These are phyloP conservation scores for Scolopax bukidnonensis DNA, from an alignment of 2,797 vertebrate species.

Conservation along the genomic window DNA sequence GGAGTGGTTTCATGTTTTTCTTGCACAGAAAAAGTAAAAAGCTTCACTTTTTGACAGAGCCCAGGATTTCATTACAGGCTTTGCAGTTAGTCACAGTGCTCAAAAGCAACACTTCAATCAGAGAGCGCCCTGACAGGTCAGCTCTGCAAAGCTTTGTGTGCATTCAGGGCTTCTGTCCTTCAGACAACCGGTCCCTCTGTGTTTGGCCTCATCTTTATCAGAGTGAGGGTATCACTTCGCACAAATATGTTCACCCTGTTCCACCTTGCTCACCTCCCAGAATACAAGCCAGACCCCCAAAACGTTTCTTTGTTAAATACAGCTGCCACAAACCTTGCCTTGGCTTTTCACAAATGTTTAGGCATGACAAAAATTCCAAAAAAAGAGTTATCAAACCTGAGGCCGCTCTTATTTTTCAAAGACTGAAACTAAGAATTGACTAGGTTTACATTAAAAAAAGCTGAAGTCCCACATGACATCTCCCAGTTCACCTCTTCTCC, in stretches of 20 bases:
- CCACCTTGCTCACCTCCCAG: background rate
- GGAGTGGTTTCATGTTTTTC: background rate
- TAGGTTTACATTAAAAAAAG: background rate
- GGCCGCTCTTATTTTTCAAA: background rate
- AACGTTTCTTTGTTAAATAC: background rate
- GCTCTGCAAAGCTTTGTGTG: background rate
- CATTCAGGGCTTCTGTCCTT: background rate
- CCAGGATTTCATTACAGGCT: background rate
- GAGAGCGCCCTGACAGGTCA: background rate
- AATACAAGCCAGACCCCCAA: background rate
- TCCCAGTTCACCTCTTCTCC: background rate
- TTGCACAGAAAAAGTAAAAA: background rate
- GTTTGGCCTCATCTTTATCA: background rate
- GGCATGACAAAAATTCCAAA: background rate
- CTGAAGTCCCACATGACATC: background rate
- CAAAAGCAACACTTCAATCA: background rate
- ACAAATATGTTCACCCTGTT: background rate
- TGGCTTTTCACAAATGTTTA: background rate
- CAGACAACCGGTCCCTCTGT: background rate
- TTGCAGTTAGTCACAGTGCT: background rate
- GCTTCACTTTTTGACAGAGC: background rate
- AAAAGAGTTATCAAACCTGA: background rate
- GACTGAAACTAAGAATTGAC: background rate
- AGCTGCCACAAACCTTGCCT: background rate
- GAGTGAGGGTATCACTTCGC: background rate